Percentiles rank a stretch among this genome's conserved stretches.
Evolutionary conservation across 2,113 vertebrate genomes (phyloP).

Genomic region (Rhegmatorhina hoffmannsi): DNA sequence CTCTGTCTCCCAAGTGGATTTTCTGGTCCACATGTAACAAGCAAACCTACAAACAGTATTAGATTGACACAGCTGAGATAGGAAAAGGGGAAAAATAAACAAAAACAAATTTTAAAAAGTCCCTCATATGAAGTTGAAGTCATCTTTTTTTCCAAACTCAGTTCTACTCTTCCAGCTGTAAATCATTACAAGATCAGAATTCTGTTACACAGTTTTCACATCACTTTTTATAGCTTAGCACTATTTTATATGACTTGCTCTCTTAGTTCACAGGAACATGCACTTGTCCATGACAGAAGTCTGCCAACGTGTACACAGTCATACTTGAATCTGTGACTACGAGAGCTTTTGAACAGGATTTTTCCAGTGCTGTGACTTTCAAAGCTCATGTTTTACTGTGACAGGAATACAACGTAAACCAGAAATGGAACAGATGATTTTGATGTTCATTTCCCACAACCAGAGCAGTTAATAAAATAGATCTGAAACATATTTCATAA

Average conservation of each 20-base stretch:
- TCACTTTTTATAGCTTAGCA: background rate
- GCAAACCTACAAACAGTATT: background rate
- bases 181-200: background rate
- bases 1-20: background rate
- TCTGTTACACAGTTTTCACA: background rate
- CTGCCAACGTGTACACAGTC: background rate
- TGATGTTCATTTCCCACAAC: background rate
- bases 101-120: background rate
- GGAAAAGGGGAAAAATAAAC: background rate
- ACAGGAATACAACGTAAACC: background rate
- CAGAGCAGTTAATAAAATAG: background rate
- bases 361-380: background rate
- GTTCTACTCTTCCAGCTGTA: background rate
- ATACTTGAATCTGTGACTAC: background rate
- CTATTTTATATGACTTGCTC: background rate
- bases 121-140: background rate
- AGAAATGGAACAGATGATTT: background rate
- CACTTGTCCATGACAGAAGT: background rate
- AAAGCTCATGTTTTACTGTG: background rate
- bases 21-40: background rate
- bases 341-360: background rate
- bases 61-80: background rate
- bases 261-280: background rate
- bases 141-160: background rate
- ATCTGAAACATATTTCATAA: background rate